Evolutionary conservation across 2,797 vertebrate species (phyloP).

Genomic region (Cuculus canorus): DNA sequence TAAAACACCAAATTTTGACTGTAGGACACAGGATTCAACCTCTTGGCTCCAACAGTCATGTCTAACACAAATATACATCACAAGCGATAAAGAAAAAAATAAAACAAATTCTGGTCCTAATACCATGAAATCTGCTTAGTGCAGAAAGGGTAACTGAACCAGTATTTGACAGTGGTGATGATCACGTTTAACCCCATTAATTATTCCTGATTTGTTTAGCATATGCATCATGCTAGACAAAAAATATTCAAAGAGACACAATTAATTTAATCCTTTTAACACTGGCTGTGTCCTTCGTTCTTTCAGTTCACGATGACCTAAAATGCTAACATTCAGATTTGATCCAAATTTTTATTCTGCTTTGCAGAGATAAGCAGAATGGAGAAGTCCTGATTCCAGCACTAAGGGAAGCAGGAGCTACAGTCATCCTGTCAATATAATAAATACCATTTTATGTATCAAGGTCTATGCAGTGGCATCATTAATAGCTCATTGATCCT

Average conservation of each 20-base stretch:
- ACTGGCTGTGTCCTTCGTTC: background rate
- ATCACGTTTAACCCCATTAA: slow-evolving; percentile 37
- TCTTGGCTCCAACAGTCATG: background rate
- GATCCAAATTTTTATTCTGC: background rate
- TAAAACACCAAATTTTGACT: background rate
- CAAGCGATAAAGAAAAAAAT: slow-evolving; percentile 3
- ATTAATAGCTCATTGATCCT: slow-evolving; percentile 1
- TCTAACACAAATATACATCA: background rate
- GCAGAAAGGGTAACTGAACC: background rate
- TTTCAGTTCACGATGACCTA: slow-evolving; percentile 6
- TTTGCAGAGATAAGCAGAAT: slow-evolving; percentile 6
- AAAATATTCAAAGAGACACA: background rate
- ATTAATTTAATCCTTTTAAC: slow-evolving; percentile 37
- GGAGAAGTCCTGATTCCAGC: background rate
- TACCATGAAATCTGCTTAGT: slow-evolving; percentile 30
- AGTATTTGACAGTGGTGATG: slow-evolving; percentile 13
- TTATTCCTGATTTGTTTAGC: slow-evolving; percentile 26
- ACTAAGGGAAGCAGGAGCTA: background rate
- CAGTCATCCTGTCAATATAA: background rate
- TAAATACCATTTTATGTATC: background rate
- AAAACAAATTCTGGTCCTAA: slow-evolving; percentile 14
- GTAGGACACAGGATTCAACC: background rate
- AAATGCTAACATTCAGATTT: background rate
- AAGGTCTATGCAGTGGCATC: background rate
- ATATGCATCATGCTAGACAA: slow-evolving; percentile 28